Evolutionary conservation across 2,797 vertebrate species (phyloP).

Genomic region (Coilia nasus): DNA sequence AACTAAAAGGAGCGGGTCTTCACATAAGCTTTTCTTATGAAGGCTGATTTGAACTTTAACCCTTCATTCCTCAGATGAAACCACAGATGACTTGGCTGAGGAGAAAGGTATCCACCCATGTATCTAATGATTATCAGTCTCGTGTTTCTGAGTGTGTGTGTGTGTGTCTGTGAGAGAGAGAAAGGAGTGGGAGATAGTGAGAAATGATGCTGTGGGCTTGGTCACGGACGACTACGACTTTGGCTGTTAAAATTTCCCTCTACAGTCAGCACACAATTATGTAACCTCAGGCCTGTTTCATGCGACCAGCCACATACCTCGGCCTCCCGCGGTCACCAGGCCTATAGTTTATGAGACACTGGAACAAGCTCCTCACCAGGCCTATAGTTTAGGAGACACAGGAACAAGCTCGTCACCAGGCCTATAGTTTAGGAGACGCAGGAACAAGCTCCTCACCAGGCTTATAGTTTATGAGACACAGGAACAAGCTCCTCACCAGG

Average conservation of each 20-base stretch:
- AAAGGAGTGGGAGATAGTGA: neutral
- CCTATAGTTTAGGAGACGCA: neutral
- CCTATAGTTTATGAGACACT: neutral
- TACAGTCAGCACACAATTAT: neutral
- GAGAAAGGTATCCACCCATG: slow-evolving; percentile 54
- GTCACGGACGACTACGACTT: neutral
- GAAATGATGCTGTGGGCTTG: neutral
- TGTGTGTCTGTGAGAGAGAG: neutral
- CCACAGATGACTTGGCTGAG: slow-evolving; percentile 48
- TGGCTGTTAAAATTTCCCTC: neutral
- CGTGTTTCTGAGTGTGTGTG: neutral
- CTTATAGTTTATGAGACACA: too few species aligned
- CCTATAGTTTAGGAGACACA: neutral
- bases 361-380: neutral
- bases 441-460: neutral
- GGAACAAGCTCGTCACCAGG: neutral
- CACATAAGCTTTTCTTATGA: neutral
- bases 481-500: too few species aligned
- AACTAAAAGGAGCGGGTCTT: neutral
- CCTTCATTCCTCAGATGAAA: slow-evolving; percentile 53
- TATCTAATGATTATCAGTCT: neutral
- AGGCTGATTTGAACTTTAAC: neutral
- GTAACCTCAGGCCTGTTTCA: neutral
- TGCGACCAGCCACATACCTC: neutral
- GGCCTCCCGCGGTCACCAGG: neutral